These are phyloP conservation scores for Monodelphis domestica DNA, from an alignment of 2,797 vertebrate genomes.

Conservation along the genomic window DNA sequence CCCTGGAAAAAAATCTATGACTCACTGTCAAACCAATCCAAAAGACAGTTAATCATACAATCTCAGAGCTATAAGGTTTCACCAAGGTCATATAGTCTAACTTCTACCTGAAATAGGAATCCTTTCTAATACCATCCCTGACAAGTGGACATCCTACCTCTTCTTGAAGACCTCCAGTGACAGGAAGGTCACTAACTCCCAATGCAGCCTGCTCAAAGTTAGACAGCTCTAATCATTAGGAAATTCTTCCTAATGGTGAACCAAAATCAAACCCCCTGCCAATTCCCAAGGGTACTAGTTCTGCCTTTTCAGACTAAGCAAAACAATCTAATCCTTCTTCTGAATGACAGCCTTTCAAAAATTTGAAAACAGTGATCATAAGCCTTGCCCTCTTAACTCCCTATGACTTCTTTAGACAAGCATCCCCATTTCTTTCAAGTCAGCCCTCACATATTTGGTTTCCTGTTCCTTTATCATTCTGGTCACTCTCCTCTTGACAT, in stretches of 20 bases:
- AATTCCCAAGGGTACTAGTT: not conserved
- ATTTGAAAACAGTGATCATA: not conserved
- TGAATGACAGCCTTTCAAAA: not conserved
- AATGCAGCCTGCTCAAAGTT: not conserved
- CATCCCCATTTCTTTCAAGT: not conserved
- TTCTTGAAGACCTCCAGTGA: not conserved
- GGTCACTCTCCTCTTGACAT: not conserved
- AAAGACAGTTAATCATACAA: not conserved
- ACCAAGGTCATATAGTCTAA: not conserved
- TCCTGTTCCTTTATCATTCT: not conserved
- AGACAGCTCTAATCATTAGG: not conserved
- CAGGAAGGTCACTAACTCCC: not conserved
- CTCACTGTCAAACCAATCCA: slow-evolving; percentile 11
- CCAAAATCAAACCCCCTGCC: not conserved
- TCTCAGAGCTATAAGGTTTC: not conserved
- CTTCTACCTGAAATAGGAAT: not conserved
- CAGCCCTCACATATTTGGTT: not conserved
- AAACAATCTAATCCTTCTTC: not conserved
- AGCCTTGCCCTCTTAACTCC: not conserved
- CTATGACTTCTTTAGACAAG: not conserved
- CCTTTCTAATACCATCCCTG: not conserved
- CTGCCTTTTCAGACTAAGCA: not conserved
- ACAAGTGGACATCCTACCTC: not conserved
- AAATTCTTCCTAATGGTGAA: not conserved
- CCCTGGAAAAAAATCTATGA: slow-evolving; percentile 19